Conservation (phyloP, 2,888 invertebrate genomes). For the Diloba caeruleocephala region DNA sequence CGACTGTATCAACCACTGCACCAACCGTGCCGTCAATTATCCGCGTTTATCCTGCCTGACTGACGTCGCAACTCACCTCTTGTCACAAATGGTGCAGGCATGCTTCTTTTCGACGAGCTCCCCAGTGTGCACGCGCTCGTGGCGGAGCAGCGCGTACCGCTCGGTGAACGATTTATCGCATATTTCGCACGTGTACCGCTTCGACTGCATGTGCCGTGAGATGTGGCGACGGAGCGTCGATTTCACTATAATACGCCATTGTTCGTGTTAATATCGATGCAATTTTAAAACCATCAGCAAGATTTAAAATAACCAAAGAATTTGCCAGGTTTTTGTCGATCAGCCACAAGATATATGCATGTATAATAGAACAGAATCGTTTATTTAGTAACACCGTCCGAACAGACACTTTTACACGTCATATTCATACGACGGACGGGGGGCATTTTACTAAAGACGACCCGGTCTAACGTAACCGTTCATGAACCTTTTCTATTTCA, state of each 20-base stretch:
- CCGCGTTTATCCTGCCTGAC: constrained; percentile 48
- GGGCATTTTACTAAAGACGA: too few species aligned
- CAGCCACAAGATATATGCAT: too few species aligned
- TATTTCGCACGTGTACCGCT: constrained; percentile 82
- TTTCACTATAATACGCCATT: constrained; percentile 56
- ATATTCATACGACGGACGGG: too few species aligned
- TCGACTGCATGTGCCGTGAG: constrained; percentile 84
- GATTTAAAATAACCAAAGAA: too few species aligned
- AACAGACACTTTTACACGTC: too few species aligned
- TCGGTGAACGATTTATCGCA: constrained; percentile 88
- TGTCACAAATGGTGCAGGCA: constrained; percentile 84
- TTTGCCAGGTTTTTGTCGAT: too few species aligned
- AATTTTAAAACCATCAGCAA: background rate
- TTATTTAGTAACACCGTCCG: too few species aligned
- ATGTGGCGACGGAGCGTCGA: constrained; percentile 84
- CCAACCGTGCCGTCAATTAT: too few species aligned
- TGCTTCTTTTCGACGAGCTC: constrained; percentile 81
- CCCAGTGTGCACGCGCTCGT: constrained; percentile 86
- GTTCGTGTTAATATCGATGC: background rate
- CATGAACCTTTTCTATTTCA: too few species aligned
- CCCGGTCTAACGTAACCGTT: too few species aligned
- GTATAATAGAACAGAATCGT: too few species aligned
- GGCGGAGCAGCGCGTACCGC: constrained; percentile 84
- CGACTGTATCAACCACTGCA: background rate
- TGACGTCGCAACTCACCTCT: constrained; percentile 67